Percentiles rank a stretch among this genome's conserved stretches.
Evolutionary conservation across 2,888 invertebrate genomes (phyloP).

Genomic region (Eueremaeus valkanovi): DNA sequence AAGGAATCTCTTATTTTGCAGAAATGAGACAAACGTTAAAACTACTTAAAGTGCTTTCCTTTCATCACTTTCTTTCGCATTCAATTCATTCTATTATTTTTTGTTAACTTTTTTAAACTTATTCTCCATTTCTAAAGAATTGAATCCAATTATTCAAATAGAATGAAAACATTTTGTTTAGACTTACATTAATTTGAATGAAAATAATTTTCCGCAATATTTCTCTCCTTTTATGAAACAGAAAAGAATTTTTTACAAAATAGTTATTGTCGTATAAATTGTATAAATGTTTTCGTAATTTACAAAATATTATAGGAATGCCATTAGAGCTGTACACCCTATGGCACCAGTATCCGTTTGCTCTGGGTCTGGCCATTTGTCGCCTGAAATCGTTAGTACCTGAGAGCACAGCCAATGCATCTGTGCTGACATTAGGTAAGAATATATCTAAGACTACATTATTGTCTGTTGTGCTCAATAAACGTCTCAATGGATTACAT

Average conservation of each 20-base stretch:
- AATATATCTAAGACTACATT: background rate
- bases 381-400: conserved; percentile 54
- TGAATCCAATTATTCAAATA: background rate
- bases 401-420: conserved; percentile 56
- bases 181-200: too few relatives aligned
- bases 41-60: background rate
- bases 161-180: background rate
- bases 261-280: background rate
- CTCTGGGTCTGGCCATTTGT: conserved; percentile 54
- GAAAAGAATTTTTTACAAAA: background rate
- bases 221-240: background rate
- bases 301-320: conserved; percentile 50
- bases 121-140: background rate
- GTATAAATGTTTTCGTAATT: background rate
- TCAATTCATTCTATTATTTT: background rate
- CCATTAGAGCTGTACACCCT: conserved; percentile 55
- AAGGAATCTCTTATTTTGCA: background rate
- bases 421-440: conserved; percentile 52
- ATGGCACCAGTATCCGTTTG: conserved; percentile 55
- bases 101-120: too few relatives aligned
- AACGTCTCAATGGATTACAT: background rate
- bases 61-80: background rate
- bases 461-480: background rate
- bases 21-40: too few relatives aligned
- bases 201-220: background rate